Evolutionary conservation across 2,888 invertebrate species (phyloP), one percentile per base, ranked within the genome.

Genomic region (Latrodectus elegans): DNA sequence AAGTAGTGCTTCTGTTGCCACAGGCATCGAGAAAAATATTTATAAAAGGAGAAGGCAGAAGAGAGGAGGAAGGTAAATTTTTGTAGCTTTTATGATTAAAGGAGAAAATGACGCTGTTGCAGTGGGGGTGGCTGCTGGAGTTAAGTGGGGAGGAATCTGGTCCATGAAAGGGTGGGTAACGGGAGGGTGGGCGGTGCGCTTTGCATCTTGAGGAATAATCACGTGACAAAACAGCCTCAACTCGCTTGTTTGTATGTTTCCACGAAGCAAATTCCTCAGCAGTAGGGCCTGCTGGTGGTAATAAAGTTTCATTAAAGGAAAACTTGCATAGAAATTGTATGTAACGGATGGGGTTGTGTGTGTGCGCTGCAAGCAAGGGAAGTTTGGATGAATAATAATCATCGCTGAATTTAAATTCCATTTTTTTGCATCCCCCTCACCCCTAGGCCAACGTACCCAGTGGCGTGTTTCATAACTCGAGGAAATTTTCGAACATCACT

Each of bases 271-370:
- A 86, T 86, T 86, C 74, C 75, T 75, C 17, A n/a, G 71, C 60
- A 11, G 68, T 22, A 65, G 73, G 74, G 70, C 53, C 38, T 64
- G 51, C 73, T 77, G 52, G 60, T 53, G 76, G 86, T 87, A 87
- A 87, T 87, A 87, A 87, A 87, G 86, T 87, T 87, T 87, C 86
- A 87, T 87, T 87, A 87, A 80, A 81, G 81, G 51, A 70, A 86
- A 85, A 85, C 53, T 80, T 80, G 70, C 53, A 55, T 68, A 60
- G 84, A 53, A 73, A 84, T 84, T 81, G 81, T 72, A 67, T 65
- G 77, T 38, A 49, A 55, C 64, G 15, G 71, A 68, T 15, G 71
- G 51, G 71, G 17, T 15, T 17, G 79, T 17, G 38, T 53, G 38
- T 67, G 11, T 22, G 67, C 52, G 77, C 49, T 17, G 22, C 51